These are phyloP conservation scores for Latheticus oryzae DNA, from an alignment of 2,888 invertebrate species.

Conservation along the genomic window DNA sequence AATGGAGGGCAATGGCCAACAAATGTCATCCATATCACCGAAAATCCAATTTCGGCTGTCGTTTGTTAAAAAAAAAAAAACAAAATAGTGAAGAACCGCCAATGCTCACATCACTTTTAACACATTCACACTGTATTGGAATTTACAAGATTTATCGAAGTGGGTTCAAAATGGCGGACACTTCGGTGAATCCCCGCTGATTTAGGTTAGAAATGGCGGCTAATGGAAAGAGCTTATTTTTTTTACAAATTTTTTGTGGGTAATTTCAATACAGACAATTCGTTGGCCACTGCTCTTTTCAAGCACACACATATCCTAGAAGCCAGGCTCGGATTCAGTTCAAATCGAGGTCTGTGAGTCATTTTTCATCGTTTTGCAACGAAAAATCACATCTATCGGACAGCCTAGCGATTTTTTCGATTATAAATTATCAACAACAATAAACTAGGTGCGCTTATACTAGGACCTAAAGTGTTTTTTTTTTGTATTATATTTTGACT, in stretches of 20 bases:
- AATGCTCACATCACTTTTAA: conserved; percentile 35
- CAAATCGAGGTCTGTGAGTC: conserved; percentile 21
- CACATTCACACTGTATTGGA: conserved; percentile 55
- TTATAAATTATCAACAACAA: conserved; percentile 41
- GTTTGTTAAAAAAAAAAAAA: conserved; percentile 71
- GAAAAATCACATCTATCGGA: conserved; percentile 37
- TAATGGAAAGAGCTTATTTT: conserved; percentile 14
- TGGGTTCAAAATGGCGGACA: conserved; percentile 27
- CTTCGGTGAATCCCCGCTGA: conserved; percentile 24
- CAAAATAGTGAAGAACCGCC: conserved; percentile 18
- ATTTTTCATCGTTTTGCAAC: conserved; percentile 26
- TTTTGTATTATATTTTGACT: conserved; percentile 20
- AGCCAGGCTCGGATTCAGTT: conserved; percentile 25
- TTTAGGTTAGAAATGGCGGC: conserved; percentile 20
- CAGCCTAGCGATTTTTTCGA: conserved; percentile 47
- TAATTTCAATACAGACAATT: conserved; percentile 64
- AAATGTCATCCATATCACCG: conserved; percentile 81
- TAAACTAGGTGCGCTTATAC: conserved; percentile 40
- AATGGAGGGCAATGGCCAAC: conserved; percentile 67
- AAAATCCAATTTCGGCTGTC: conserved; percentile 82
- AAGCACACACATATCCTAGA: conserved; percentile 59
- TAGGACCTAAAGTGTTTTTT: conserved; percentile 32
- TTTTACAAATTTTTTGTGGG: conserved; percentile 25
- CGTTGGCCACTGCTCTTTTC: conserved; percentile 62
- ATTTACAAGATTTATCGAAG: conserved; percentile 49